A percentile compares a stretch with the other conserved stretches of the same genome.
Conservation (phyloP, 2,888 invertebrate species). For the Cheilosia soror region DNA sequence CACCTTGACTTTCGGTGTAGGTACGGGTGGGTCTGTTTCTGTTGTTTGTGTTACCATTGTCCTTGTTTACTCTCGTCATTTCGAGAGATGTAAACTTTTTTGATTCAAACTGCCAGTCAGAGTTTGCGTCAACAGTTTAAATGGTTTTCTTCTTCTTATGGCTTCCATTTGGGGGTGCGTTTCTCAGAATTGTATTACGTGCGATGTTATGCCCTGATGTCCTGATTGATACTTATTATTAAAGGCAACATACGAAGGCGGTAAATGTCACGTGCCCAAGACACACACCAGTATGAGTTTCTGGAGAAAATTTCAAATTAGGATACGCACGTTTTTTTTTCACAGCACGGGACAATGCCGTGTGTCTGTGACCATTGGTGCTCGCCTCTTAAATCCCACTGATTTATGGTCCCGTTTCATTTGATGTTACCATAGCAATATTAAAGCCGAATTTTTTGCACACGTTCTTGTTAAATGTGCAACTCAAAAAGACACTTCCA, state of each 20-base stretch:
- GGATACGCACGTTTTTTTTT: not conserved
- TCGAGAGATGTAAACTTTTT: not conserved
- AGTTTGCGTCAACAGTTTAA: too few species aligned
- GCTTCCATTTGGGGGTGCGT: too few species aligned
- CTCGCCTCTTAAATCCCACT: not conserved
- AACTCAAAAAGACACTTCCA: too few species aligned
- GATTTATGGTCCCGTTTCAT: not conserved
- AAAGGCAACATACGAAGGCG: not conserved
- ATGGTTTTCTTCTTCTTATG: too few species aligned
- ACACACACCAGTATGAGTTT: not conserved
- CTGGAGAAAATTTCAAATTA: not conserved
- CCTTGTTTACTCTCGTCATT: not conserved
- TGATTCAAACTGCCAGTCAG: too few species aligned
- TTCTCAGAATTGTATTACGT: not conserved
- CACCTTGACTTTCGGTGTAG: not conserved
- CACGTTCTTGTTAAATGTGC: too few species aligned
- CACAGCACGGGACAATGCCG: too few species aligned
- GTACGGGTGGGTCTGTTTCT: too few species aligned
- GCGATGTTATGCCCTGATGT: not conserved
- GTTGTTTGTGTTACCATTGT: not conserved
- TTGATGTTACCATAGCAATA: too few species aligned
- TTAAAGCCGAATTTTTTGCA: too few species aligned
- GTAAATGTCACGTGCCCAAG: slow-evolving; percentile 10
- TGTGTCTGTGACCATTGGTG: not conserved
- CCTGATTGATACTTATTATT: slow-evolving; percentile 1